Conservation (phyloP, 2,888 invertebrate genomes). For the Drosophila mercatorum region DNA sequence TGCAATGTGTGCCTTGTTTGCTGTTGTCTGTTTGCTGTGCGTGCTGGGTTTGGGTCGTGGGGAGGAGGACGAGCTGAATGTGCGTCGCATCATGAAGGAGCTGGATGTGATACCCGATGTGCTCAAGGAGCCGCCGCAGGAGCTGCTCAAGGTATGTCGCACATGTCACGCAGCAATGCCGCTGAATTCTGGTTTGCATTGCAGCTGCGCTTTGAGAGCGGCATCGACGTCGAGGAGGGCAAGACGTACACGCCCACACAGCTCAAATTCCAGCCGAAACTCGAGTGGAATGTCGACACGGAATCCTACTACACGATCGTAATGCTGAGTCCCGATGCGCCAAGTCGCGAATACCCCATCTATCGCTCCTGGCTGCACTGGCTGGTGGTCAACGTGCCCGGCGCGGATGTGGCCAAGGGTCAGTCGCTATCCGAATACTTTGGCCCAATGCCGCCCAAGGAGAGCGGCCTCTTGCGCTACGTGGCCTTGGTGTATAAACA, state of each 20-base stretch:
- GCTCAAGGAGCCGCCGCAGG: slow-evolving; percentile 62
- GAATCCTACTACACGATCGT: slow-evolving; percentile 73
- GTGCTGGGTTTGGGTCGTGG: slow-evolving; percentile 20
- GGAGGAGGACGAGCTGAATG: slow-evolving; percentile 37
- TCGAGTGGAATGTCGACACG: slow-evolving; percentile 72
- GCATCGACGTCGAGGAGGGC: slow-evolving; percentile 86
- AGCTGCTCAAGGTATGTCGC: slow-evolving; percentile 55
- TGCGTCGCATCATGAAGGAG: slow-evolving; percentile 62
- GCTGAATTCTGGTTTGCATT: background rate
- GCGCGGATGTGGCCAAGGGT: slow-evolving; percentile 88
- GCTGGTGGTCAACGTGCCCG: slow-evolving; percentile 95
- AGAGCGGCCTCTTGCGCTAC: slow-evolving; percentile 90
- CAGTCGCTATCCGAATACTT: slow-evolving; percentile 91
- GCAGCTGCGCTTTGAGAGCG: slow-evolving; percentile 72
- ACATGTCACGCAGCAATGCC: accelerated
- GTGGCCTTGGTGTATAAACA: slow-evolving; percentile 91
- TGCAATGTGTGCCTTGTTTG: slow-evolving; percentile 39
- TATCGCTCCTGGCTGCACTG: slow-evolving; percentile 96
- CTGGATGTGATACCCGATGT: slow-evolving; percentile 69
- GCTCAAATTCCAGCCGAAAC: slow-evolving; percentile 71
- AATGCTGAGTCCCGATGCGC: slow-evolving; percentile 92
- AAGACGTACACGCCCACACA: slow-evolving; percentile 90
- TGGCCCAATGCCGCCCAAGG: slow-evolving; percentile 92
- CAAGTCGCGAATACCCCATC: slow-evolving; percentile 90
- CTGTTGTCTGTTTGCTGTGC: slow-evolving; percentile 21